Evolutionary conservation across 2,888 invertebrate species (phyloP).

Genomic region (Lasioglossum marginatum): DNA sequence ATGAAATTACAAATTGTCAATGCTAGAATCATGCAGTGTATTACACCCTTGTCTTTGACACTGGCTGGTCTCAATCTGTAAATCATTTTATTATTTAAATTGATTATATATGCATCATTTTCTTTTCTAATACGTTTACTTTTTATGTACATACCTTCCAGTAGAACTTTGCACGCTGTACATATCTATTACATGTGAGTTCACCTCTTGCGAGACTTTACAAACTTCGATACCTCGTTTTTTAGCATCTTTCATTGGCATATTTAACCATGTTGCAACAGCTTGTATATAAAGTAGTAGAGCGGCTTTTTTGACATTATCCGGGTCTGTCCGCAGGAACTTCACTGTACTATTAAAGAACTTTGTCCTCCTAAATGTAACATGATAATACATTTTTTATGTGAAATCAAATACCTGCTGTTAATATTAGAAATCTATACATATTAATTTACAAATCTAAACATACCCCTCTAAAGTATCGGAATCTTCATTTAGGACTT

Average conservation of each 20-base stretch:
- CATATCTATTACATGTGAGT: constrained; percentile 71
- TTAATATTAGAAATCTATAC: constrained; percentile 1
- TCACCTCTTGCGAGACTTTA: constrained; percentile 70
- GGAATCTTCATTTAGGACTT: constrained; percentile 64
- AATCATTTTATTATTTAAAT: constrained; percentile 39
- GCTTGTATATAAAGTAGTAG: constrained; percentile 77
- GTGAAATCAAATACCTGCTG: not conserved
- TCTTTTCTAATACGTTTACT: not conserved
- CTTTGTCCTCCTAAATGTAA: constrained; percentile 63
- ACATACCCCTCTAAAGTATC: constrained; percentile 67
- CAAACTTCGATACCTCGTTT: constrained; percentile 70
- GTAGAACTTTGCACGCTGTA: constrained; percentile 75
- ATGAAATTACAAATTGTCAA: constrained; percentile 75
- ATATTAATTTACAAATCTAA: constrained; percentile 2
- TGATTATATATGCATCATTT: not conserved
- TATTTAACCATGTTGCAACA: constrained; percentile 75
- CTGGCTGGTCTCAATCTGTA: constrained; percentile 77
- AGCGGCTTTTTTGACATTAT: constrained; percentile 72
- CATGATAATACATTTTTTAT: constrained; percentile 1
- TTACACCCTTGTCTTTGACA: constrained; percentile 79
- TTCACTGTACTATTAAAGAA: constrained; percentile 72
- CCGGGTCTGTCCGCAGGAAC: constrained; percentile 56
- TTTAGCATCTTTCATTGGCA: constrained; percentile 73
- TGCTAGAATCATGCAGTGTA: constrained; percentile 79
- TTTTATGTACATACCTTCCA: constrained; percentile 74